Evolutionary conservation across 64 coral and sea anemone genomes (phyloP).

Genomic region (Platygyra sinensis): DNA sequence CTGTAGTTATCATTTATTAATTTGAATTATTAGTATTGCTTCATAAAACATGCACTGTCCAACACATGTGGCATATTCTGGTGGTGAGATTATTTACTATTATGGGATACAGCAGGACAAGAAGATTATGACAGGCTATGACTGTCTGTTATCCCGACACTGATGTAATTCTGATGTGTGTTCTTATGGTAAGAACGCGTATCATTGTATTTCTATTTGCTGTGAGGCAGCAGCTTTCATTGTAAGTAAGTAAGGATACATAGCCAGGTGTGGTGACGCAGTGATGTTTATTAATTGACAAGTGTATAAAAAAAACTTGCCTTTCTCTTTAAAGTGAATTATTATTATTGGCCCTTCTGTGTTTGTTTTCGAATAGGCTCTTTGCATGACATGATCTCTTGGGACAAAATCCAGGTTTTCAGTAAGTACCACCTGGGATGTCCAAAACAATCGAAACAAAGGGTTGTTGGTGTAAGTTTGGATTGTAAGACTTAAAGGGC

Average conservation of each 20-base stretch:
- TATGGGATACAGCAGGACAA: no score
- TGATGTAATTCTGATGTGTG: background rate
- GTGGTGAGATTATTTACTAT: background rate
- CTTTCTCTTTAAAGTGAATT: background rate
- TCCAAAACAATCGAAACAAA: background rate
- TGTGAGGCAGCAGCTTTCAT: background rate
- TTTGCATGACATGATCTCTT: background rate
- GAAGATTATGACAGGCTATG: no score
- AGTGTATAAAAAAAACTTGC: slow-evolving; percentile 12
- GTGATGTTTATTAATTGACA: slow-evolving; percentile 5
- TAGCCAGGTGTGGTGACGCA: background rate
- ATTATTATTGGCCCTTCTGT: background rate
- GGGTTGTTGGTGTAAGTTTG: no score
- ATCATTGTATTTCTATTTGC: background rate
- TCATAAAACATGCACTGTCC: background rate
- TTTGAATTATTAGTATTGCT: slow-evolving; percentile 19
- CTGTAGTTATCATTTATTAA: slow-evolving; percentile 13
- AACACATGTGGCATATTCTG: background rate
- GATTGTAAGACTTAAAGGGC: no score
- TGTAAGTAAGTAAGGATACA: background rate
- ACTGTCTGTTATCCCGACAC: no score
- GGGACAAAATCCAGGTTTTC: background rate
- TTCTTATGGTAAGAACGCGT: background rate
- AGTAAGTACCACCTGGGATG: background rate
- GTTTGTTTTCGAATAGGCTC: background rate